These are phyloP conservation scores for Drosophila differens DNA, from an alignment of 2,888 invertebrate species.

Conservation along the genomic window DNA sequence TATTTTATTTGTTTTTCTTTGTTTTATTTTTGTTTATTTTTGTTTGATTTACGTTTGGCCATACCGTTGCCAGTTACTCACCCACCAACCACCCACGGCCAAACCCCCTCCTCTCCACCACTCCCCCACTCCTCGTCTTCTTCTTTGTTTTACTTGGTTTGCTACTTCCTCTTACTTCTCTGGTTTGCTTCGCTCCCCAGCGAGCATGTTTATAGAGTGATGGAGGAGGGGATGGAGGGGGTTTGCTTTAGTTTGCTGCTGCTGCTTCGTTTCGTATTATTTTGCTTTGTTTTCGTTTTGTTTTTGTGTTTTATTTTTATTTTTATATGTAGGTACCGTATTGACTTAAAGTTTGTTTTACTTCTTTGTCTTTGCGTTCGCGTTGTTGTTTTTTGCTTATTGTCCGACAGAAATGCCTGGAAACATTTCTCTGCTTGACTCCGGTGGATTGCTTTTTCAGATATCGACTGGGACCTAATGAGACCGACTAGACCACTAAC, in stretches of 20 bases:
- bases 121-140: constrained; percentile 31
- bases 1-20: constrained; percentile 80
- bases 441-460: constrained; percentile 38
- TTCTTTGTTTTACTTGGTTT: constrained; percentile 20
- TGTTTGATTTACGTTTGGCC: constrained; percentile 77
- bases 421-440: constrained; percentile 62
- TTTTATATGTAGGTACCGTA: constrained; percentile 65
- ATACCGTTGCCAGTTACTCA: constrained; percentile 47
- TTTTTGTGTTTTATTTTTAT: constrained; percentile 35
- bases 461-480: constrained; percentile 15
- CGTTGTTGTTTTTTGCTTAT: constrained; percentile 52
- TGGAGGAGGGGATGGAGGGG: constrained; percentile 13
- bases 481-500: neutral
- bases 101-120: constrained; percentile 1
- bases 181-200: constrained; percentile 2
- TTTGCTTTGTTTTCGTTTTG: constrained; percentile 45
- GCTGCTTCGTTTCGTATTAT: constrained; percentile 68
- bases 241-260: constrained; percentile 61
- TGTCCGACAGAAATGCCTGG: constrained; percentile 69
- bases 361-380: constrained; percentile 61
- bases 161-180: constrained; percentile 42
- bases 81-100: constrained; percentile 3
- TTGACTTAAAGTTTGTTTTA: constrained; percentile 79
- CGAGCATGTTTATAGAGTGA: neutral
- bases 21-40: constrained; percentile 75